phyloP scores from a whole-genome alignment of 2,888 invertebrate species.

The Leucoptera coffeella region DNA sequence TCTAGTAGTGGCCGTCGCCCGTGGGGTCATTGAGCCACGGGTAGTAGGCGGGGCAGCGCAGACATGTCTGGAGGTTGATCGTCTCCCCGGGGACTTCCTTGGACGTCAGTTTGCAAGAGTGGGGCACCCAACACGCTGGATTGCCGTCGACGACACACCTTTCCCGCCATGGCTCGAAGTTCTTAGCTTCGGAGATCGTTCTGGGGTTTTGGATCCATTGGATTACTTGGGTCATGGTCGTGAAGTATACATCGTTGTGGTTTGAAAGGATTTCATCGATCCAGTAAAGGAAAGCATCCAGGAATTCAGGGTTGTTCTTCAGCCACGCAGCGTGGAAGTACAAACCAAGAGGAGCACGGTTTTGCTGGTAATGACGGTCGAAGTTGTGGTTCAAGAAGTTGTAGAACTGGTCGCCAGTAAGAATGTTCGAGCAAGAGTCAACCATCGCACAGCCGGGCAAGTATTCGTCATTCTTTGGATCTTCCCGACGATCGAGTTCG shows the following conservation, averaged over 20 bases:
- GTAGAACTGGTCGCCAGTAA: conserved; percentile 89
- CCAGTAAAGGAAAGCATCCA: conserved; percentile 91
- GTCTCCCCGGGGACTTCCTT: conserved; percentile 93
- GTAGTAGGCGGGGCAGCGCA: conserved; percentile 90
- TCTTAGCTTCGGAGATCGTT: conserved; percentile 77
- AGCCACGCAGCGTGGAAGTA: conserved; percentile 94
- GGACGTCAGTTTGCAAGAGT: conserved; percentile 84
- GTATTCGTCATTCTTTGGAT: conserved; percentile 83
- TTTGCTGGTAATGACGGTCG: conserved; percentile 85
- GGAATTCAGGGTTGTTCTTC: conserved; percentile 85
- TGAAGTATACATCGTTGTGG: conserved; percentile 89
- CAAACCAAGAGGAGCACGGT: conserved; percentile 81
- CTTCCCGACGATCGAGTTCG: conserved; percentile 86
- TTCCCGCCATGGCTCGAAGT: conserved; percentile 92
- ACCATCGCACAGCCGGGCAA: conserved; percentile 91
- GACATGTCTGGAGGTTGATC: conserved; percentile 87
- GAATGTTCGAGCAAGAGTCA: conserved; percentile 89
- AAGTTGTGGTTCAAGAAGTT: conserved; percentile 92
- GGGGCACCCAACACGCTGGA: conserved; percentile 82
- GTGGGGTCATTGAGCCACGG: conserved; percentile 92
- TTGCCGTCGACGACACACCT: conserved; percentile 83
- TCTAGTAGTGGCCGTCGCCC: conserved; percentile 63
- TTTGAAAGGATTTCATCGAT: conserved; percentile 80
- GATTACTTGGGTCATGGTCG: conserved; percentile 93
- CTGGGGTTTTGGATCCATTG: conserved; percentile 94